Conservation (phyloP, 1,140 invertebrate species). For the Drosophila asahinai region DNA sequence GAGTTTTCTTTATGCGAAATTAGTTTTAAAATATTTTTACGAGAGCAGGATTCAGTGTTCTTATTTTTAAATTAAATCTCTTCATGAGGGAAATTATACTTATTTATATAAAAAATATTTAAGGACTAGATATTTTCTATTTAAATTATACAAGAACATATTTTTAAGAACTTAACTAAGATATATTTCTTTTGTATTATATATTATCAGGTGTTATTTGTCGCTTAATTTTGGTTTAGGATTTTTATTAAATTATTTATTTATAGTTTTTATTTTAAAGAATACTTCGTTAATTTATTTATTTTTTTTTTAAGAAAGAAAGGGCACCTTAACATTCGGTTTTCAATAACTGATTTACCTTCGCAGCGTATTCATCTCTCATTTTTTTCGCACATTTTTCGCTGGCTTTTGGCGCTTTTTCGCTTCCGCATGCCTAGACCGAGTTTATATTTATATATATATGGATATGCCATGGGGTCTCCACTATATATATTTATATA, state of each 20-base stretch:
- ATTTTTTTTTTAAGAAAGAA: not conserved
- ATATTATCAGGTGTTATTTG: not conserved
- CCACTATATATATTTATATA: conserved; percentile 8
- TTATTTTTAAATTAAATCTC: no score
- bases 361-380: conserved; percentile 17
- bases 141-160: not conserved
- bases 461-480: not conserved
- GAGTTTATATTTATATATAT: conserved; percentile 24
- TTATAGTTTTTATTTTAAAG: not conserved
- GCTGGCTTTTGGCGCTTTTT: conserved; percentile 74
- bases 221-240: not conserved
- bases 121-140: no score
- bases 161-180: not conserved
- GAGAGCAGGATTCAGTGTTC: no score
- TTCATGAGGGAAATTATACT: no score
- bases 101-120: no score
- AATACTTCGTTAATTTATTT: not conserved
- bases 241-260: no score
- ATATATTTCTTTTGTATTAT: no score
- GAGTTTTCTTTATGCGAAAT: not conserved
- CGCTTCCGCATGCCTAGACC: conserved; percentile 71
- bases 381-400: conserved; percentile 67
- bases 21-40: no score
- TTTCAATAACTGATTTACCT: not conserved
- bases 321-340: not conserved